phyloP scores from a whole-genome alignment of 2,797 vertebrate species.

The Lacerta bilineata region DNA sequence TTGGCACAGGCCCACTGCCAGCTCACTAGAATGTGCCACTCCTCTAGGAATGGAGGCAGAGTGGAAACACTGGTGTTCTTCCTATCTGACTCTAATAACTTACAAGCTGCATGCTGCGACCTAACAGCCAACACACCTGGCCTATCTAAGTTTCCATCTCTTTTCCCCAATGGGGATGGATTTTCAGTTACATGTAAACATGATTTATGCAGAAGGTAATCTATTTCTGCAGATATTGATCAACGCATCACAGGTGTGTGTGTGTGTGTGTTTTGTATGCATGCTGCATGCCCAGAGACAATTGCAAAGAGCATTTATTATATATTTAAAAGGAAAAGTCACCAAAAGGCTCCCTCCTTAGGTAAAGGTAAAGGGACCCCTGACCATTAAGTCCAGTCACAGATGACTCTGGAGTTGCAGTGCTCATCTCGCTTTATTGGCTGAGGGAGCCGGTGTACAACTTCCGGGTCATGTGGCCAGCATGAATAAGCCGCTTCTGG shows the following conservation, averaged over 20 bases:
- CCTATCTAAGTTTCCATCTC: conserved; percentile 8
- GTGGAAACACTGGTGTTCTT: conserved; percentile 19
- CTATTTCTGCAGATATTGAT: conserved; percentile 39
- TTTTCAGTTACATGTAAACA: background rate
- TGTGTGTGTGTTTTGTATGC: background rate
- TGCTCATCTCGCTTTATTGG: too few relatives aligned
- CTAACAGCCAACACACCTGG: background rate
- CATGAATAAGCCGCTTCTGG: too few relatives aligned
- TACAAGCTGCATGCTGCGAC: background rate
- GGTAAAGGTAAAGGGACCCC: too few relatives aligned
- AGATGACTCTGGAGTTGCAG: too few relatives aligned
- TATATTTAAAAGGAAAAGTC: conserved; percentile 3
- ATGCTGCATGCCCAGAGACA: background rate
- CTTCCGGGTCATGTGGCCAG: too few relatives aligned
- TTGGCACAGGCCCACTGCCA: background rate
- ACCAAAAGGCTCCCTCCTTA: background rate
- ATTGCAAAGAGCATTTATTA: background rate
- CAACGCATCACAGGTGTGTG: background rate
- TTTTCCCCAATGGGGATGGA: background rate
- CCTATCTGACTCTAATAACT: background rate
- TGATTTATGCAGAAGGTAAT: conserved; percentile 25
- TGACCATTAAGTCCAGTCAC: too few relatives aligned
- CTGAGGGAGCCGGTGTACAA: too few relatives aligned
- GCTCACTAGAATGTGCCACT: background rate
- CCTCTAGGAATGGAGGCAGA: background rate